Evolutionary conservation across 2,797 vertebrate species (phyloP).

Genomic region (Eulemur coronatus): DNA sequence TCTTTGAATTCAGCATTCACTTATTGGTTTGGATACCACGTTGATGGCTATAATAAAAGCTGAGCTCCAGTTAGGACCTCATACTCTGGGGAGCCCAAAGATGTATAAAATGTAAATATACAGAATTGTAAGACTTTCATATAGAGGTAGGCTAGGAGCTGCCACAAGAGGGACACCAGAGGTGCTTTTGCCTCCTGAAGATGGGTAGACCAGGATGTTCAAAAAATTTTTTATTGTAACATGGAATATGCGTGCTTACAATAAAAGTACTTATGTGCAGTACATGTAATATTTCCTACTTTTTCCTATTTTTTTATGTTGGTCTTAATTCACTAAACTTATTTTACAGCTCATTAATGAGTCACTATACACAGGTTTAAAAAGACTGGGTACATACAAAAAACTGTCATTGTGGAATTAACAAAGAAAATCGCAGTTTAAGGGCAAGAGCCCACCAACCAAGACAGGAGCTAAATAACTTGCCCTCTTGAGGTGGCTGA

Average conservation of each 20-base stretch:
- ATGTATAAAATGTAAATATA: not conserved
- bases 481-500: not conserved
- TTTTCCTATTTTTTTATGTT: not conserved
- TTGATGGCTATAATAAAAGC: not conserved
- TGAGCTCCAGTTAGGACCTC: not conserved
- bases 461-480: not conserved
- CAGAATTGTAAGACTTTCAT: not conserved
- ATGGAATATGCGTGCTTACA: not conserved
- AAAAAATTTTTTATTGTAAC: not conserved
- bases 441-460: not conserved
- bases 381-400: not conserved
- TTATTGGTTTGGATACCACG: not conserved
- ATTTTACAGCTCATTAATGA: slow-evolving; percentile 46
- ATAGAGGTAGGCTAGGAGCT: not conserved
- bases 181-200: not conserved
- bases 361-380: not conserved
- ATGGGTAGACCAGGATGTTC: not conserved
- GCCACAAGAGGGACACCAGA: not conserved
- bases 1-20: not conserved
- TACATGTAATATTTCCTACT: slow-evolving; percentile 1
- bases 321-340: slow-evolving; percentile 42
- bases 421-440: slow-evolving; percentile 14
- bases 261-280: not conserved
- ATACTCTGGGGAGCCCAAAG: not conserved
- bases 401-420: not conserved